Evolutionary conservation across 2,113 vertebrate genomes (phyloP).

Genomic region (Boulengeromyrus knoepffleri): DNA sequence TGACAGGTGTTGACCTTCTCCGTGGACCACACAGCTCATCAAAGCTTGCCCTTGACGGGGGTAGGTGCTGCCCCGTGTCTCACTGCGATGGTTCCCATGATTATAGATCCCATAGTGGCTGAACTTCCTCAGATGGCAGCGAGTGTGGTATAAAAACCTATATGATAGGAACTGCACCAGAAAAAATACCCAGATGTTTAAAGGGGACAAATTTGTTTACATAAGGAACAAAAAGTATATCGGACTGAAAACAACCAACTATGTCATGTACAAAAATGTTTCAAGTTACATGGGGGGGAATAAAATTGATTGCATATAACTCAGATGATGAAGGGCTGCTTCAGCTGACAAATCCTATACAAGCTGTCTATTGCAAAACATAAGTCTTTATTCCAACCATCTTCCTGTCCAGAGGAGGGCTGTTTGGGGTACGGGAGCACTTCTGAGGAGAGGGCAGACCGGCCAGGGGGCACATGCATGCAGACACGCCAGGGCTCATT

Average conservation of each 20-base stretch:
- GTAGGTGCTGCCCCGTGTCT: not conserved
- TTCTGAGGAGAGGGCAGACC: not conserved
- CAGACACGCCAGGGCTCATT: not conserved
- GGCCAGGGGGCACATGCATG: not conserved
- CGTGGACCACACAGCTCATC: not conserved
- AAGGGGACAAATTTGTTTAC: not conserved
- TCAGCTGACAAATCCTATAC: not conserved
- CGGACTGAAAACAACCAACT: not conserved
- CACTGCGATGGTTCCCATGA: not conserved
- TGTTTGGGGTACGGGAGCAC: not conserved
- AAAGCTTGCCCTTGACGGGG: not conserved
- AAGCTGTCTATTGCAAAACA: not conserved
- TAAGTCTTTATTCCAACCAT: not conserved
- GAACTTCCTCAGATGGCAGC: not conserved
- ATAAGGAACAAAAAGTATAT: not conserved
- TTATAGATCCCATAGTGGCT: not conserved
- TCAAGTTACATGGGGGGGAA: not conserved
- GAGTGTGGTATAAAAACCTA: not conserved
- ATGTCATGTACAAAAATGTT: not conserved
- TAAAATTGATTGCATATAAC: not conserved
- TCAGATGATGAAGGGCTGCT: not conserved
- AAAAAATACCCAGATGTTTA: not conserved
- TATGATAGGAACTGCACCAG: not conserved
- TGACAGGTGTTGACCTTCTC: not conserved
- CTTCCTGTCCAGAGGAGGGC: not conserved